Evolutionary conservation across 2,797 vertebrate species (phyloP).

Genomic region (Spinibarbus caldwelli): DNA sequence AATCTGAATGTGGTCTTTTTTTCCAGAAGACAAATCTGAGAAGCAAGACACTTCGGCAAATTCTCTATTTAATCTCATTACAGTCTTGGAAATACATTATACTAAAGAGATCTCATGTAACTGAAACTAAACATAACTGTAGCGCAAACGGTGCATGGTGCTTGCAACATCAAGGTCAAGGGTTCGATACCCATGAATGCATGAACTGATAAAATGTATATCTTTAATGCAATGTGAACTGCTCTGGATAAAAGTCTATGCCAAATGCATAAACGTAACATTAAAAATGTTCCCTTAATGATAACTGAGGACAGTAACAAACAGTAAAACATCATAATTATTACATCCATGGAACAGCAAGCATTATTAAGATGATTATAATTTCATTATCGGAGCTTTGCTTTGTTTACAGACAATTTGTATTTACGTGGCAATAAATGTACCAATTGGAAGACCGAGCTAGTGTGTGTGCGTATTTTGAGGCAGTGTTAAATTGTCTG

Average conservation of each 20-base stretch:
- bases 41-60: neutral
- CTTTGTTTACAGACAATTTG: constrained; percentile 44
- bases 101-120: neutral
- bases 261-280: neutral
- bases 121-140: neutral
- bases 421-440: constrained; percentile 45
- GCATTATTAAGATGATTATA: constrained; percentile 34
- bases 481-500: constrained; percentile 67
- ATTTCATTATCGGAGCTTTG: constrained; percentile 32
- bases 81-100: neutral
- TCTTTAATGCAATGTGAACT: neutral
- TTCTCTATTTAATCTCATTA: neutral
- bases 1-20: neutral
- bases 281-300: constrained; percentile 14
- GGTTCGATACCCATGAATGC: neutral
- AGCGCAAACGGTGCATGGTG: neutral
- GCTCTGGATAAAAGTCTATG: neutral
- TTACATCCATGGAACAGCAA: constrained; percentile 32
- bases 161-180: neutral
- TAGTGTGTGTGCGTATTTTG: constrained; percentile 39
- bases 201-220: neutral
- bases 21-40: neutral
- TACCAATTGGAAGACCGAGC: constrained; percentile 29
- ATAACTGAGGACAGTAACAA: constrained; percentile 32
- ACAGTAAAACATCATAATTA: constrained; percentile 39